Evolutionary conservation across 2,888 invertebrate genomes (phyloP), one percentile per base, ranked within the genome.

Genomic region (Drosophila flavopinicola): DNA sequence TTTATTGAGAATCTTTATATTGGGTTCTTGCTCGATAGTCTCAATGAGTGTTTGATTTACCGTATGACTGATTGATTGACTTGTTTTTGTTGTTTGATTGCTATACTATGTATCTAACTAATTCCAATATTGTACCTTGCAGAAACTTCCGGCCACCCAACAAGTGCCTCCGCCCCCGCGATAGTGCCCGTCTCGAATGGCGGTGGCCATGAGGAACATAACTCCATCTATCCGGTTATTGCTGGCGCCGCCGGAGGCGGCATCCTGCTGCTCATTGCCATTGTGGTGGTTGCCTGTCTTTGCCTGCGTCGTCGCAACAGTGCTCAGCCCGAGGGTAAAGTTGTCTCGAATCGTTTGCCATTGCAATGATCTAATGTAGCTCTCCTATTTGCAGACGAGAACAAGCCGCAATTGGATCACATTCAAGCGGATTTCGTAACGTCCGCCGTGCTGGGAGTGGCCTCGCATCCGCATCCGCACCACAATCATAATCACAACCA

Each of bases 331-430:
- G 91, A 91, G 71, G 91, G 91, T 91, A 61, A 70, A 69, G 66
- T 35, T 2, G 33, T 11, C 6, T 9, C 3, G 20, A 20, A 20
- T 20, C 20, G 20, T 4, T 20, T 20, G 4, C n/a, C n/a, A n/a
- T n/a, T n/a, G n/a, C n/a, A n/a, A n/a, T n/a, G n/a, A n/a, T 4
- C 11, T 6, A 2, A 33, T 17, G 15, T 35, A 0, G 20, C 7
- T 35, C 1, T 29, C 10, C 15, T 20, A 20, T 2, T 33, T 30
- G 0, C 47, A 91, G 90, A 89, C 58, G 91, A 91, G 70, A 90
- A 90, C 73, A 91, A 91, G 69, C 89, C 91, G 3, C 91, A 91
- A 72, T 75, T 91, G 61, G 91, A 91, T 67, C 90, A 91, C 66
- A 90, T 91, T 38, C 91, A 91, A 74, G 89, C 90, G 25, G 91